Base-by-base conservation (phyloP, 2,113 vertebrate species). In the Prunella himalayana region DNA sequence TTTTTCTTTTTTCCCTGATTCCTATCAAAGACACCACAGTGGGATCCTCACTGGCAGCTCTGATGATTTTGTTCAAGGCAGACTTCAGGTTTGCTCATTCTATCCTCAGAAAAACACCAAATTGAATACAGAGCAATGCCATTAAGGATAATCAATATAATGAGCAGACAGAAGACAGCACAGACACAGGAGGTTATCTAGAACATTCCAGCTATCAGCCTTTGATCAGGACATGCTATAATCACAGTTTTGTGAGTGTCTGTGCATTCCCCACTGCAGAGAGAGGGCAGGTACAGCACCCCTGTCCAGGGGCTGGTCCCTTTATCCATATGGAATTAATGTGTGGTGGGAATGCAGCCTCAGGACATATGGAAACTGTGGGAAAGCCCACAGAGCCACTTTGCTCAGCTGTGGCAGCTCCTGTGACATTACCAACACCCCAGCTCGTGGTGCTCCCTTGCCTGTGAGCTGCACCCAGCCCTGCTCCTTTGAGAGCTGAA, bases 311-410 rank as follows among this genome's bases (percentile, higher is more conserved):
- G 23, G 30, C 7, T 12, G 24, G 11, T 28, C 45, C 56, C 45
- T 15, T 41, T 10, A 4, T 24, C 42, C 70, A 19, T 1, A 4
- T 0, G 9, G 69, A 81, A 19, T 27, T 39, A 6, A n/a, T 0
- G 33, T 1, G 12, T 0, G 20, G 33, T 41, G n/a, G 54, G 54
- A 68, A 79, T 17, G 82, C 80, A 92, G 35, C 45, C 75, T 57
- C 39, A 3, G 10, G 50, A 65, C 16, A 16, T 2, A 5, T 0
- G 8, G 54, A 65, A 66, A 31, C 28, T 9, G 11, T 33, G 69
- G 73, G 68, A 66, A 59, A 73, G 39, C 37, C 42, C 63, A 71
- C 37, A 56, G 39, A 63, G 21, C 6, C 59, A 10, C 23, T 5
- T 3, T n/a, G 60, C 19, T 49, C 54, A 83, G 61, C 45, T 90